A percentile compares a stretch with the other conserved stretches of the same genome.
Evolutionary conservation across 2,888 invertebrate species (phyloP).

Genomic region (Volucella bombylans): DNA sequence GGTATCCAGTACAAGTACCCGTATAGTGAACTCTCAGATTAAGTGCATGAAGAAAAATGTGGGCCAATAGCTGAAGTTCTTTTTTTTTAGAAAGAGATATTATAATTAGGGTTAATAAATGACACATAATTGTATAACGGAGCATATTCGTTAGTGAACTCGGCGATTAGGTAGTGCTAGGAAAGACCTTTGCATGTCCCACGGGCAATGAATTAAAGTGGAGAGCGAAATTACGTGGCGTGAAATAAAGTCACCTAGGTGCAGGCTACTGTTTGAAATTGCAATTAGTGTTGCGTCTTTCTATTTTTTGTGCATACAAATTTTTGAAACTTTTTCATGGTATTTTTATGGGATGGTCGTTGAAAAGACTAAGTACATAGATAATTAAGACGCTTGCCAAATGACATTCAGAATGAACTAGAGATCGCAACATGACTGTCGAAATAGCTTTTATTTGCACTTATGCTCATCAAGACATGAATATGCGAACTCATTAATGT

Average conservation of each 20-base stretch:
- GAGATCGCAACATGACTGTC: no score
- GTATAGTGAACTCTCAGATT: conserved; percentile 41
- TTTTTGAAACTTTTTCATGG: not conserved
- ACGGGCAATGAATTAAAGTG: conserved; percentile 22
- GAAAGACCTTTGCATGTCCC: conserved; percentile 23
- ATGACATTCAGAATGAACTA: no score
- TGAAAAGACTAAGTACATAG: no score
- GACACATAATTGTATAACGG: conserved; percentile 66
- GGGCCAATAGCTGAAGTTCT: conserved; percentile 58
- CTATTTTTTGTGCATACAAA: conserved; percentile 7
- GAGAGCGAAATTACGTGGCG: conserved; percentile 44
- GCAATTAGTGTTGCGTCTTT: conserved; percentile 19
- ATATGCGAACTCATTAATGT: no score
- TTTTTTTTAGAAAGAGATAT: conserved; percentile 11
- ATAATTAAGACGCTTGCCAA: no score
- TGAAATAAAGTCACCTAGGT: conserved; percentile 47
- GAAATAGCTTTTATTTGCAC: no score
- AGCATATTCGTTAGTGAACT: conserved; percentile 35
- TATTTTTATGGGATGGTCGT: no score
- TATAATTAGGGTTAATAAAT: conserved; percentile 63
- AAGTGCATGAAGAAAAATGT: conserved; percentile 41
- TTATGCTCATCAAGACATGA: no score
- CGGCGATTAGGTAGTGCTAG: conserved; percentile 14
- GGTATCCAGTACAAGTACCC: not conserved
- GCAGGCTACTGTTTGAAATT: conserved; percentile 3